Percentiles rank a stretch among this genome's conserved stretches.
phyloP scores from a whole-genome alignment of 2,113 vertebrate genomes.

The Nothobranchius furzeri region DNA sequence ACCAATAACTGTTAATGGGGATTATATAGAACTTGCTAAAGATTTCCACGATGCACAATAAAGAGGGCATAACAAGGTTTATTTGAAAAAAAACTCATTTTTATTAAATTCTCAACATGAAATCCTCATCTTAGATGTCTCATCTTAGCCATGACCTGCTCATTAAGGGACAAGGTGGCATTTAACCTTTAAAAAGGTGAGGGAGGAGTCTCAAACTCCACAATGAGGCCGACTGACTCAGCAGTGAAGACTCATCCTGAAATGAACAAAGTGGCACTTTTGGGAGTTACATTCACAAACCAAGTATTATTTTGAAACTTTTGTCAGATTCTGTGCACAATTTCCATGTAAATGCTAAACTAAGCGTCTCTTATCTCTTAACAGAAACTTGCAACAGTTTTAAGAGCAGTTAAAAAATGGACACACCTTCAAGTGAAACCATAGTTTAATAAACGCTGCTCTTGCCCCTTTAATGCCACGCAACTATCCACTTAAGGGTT shows the following conservation, averaged over 20 bases:
- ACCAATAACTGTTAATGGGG: too few relatives aligned
- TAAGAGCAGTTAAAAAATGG: neutral
- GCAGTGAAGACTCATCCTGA: neutral
- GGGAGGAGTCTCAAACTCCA: constrained; percentile 7
- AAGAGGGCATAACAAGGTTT: too few relatives aligned
- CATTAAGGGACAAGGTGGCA: neutral
- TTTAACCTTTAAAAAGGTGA: constrained; percentile 14
- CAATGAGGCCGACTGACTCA: neutral
- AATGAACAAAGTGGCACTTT: neutral
- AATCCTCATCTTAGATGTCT: too few relatives aligned
- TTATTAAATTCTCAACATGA: too few relatives aligned
- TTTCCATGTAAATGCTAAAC: neutral
- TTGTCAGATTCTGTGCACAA: neutral
- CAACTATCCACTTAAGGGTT: neutral
- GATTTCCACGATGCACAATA: too few relatives aligned
- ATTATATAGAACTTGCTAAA: too few relatives aligned
- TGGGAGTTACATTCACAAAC: neutral
- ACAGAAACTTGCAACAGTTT: neutral
- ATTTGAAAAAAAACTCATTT: too few relatives aligned
- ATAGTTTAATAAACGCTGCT: neutral
- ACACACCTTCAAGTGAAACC: neutral
- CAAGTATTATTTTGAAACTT: constrained; percentile 3
- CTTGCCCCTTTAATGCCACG: constrained; percentile 1
- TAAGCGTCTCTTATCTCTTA: neutral
- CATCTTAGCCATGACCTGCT: constrained; percentile 7